Percentiles rank a stretch among this genome's conserved stretches.
phyloP scores from a whole-genome alignment of 2,113 vertebrate genomes.

The Picathartes gymnocephalus region DNA sequence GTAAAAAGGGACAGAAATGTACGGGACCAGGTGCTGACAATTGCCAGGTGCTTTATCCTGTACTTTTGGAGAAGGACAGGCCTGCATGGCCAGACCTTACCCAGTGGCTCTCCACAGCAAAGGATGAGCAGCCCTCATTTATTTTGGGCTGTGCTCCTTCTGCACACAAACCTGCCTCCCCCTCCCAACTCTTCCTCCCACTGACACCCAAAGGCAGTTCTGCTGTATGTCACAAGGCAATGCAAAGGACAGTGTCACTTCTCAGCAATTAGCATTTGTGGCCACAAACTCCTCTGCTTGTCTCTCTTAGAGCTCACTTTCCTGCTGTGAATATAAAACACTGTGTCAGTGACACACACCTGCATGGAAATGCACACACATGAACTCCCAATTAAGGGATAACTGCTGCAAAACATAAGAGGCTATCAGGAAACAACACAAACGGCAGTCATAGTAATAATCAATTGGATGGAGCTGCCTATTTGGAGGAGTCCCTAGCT shows the following conservation, averaged over 20 bases:
- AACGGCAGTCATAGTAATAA: slow-evolving; percentile 55
- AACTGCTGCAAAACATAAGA: not conserved
- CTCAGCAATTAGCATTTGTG: not conserved
- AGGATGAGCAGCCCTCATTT: not conserved
- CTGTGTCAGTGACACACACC: not conserved
- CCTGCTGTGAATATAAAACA: slow-evolving; percentile 21
- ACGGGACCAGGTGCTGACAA: not conserved
- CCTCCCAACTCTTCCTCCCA: not conserved
- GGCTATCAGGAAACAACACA: slow-evolving; percentile 21
- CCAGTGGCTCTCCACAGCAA: not conserved
- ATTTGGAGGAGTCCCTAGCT: slow-evolving; percentile 15
- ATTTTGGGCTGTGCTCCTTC: not conserved
- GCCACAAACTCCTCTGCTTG: not conserved
- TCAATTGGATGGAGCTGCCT: slow-evolving; percentile 46
- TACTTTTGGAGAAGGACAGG: not conserved
- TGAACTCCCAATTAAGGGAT: slow-evolving; percentile 22
- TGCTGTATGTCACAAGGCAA: not conserved
- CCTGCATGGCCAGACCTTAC: not conserved
- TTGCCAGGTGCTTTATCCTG: not conserved
- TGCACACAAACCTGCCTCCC: not conserved
- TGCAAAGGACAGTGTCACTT: not conserved
- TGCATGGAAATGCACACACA: not conserved
- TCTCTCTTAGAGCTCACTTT: not conserved
- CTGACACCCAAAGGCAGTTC: not conserved
- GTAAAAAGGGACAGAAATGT: not conserved